Evolutionary conservation across 2,797 vertebrate genomes (phyloP).

Genomic region (Acestrorhynchus altus): DNA sequence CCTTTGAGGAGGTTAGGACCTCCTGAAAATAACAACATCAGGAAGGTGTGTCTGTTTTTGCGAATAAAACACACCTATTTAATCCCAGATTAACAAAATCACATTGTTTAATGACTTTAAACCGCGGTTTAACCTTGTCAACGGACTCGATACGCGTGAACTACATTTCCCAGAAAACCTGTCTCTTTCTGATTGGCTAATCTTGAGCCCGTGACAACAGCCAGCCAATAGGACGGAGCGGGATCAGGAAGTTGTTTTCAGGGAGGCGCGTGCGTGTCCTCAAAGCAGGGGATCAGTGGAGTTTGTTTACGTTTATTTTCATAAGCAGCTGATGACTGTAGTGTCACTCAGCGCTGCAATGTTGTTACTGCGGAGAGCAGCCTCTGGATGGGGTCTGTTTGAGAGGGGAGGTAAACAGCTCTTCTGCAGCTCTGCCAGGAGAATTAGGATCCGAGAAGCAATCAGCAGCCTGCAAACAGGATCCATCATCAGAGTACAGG

Average conservation of each 20-base stretch:
- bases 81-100: too few species aligned
- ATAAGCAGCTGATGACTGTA: too few species aligned
- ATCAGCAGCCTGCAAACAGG: slow-evolving; percentile 46
- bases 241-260: slow-evolving; percentile 26
- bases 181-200: slow-evolving; percentile 22
- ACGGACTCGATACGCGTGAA: not conserved
- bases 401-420: not conserved
- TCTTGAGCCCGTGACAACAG: not conserved
- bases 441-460: slow-evolving; percentile 46
- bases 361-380: slow-evolving; percentile 11
- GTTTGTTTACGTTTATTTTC: not conserved
- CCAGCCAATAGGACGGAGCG: slow-evolving; percentile 34
- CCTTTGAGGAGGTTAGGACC: too few species aligned
- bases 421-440: slow-evolving; percentile 42
- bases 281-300: not conserved
- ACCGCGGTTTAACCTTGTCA: not conserved
- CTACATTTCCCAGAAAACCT: slow-evolving; percentile 39
- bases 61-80: too few species aligned
- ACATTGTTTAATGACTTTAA: too few species aligned
- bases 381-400: not conserved
- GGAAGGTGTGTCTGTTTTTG: too few species aligned
- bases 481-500: slow-evolving; percentile 55
- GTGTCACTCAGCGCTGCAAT: not conserved
- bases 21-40: too few species aligned
- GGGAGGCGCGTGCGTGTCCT: slow-evolving; percentile 47